A percentile compares a stretch with the other conserved stretches of the same genome.
Conservation (phyloP, 2,797 vertebrate genomes). For the Ficedula albicollis region DNA sequence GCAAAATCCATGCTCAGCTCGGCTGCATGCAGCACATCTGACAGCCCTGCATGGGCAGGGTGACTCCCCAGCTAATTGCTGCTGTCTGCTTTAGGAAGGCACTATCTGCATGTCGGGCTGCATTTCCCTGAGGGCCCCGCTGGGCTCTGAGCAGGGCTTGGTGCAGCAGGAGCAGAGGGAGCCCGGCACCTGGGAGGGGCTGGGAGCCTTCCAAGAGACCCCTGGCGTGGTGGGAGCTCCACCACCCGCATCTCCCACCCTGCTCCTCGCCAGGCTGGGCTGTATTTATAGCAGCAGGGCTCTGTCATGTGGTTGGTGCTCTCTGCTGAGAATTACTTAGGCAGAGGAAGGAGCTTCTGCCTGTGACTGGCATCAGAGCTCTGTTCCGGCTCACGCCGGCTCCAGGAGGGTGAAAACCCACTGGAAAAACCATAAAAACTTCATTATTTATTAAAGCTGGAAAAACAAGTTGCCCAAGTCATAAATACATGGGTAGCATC, state of each 20-base stretch:
- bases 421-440: background rate
- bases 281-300: background rate
- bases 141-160: background rate
- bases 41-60: background rate
- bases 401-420: background rate
- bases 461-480: background rate
- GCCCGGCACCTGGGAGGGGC: accelerated
- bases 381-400: background rate
- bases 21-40: accelerated
- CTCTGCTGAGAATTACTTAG: slow-evolving; percentile 6
- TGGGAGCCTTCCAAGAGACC: background rate
- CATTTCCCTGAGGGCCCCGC: background rate
- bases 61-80: background rate
- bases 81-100: background rate
- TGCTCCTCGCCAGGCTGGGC: background rate
- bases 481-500: slow-evolving; percentile 22
- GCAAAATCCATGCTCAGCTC: background rate
- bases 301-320: background rate
- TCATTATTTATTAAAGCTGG: slow-evolving; percentile 57
- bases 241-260: background rate
- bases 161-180: background rate
- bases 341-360: background rate
- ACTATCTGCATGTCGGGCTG: background rate
- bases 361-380: background rate
- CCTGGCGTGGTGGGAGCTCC: background rate